Evolutionary conservation across 2,797 vertebrate genomes (phyloP), one percentile per base, ranked within the genome.

Genomic region (Phrynocephalus guinanensis): DNA sequence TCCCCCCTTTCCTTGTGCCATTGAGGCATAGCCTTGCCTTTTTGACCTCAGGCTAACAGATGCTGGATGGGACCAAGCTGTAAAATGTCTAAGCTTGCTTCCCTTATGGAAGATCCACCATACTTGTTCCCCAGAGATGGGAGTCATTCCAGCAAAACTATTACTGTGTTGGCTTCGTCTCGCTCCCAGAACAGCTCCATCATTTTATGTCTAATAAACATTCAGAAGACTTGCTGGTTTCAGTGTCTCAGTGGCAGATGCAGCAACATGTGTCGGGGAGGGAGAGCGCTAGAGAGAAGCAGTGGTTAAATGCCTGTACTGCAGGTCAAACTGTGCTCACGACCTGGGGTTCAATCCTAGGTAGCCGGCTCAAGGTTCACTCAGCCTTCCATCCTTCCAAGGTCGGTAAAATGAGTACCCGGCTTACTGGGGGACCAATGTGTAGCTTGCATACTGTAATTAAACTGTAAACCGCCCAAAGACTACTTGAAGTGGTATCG

Each of bases 121-220:
- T 66, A 24, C 86, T 44, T 85, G 48, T 88, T 79, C 92, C 87
- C 70, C 90, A 38, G 73, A 87, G 20, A 8, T 78, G 70, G 38
- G 2, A 86, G 73, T 76, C 11, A 83, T 88, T 86, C 28, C 82
- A 70, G 20, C 28, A 73, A 13, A 26, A 10, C 20, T 85, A 78
- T 91, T 28, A 9, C 33, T 71, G 15, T 60, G 87, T 71, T 86
- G 80, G 68, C 50, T 79, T 60, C 24, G 5, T 1, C 5, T 48
- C 5, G 52, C 22, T 67, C 60, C 44, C 56, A 72, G 44, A 84
- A 30, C 3, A 26, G n/a, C 73, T 50, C 38, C 16, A 72, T 78
- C 68, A 1, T 22, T 79, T 82, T 79, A 15, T 63, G 26, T 82
- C 18, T 86, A 66, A 71, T 72, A 16, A 33, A 48, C 10, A n/a